phyloP scores from a whole-genome alignment of 2,888 invertebrate genomes.

The Steinernema hermaphroditum region DNA sequence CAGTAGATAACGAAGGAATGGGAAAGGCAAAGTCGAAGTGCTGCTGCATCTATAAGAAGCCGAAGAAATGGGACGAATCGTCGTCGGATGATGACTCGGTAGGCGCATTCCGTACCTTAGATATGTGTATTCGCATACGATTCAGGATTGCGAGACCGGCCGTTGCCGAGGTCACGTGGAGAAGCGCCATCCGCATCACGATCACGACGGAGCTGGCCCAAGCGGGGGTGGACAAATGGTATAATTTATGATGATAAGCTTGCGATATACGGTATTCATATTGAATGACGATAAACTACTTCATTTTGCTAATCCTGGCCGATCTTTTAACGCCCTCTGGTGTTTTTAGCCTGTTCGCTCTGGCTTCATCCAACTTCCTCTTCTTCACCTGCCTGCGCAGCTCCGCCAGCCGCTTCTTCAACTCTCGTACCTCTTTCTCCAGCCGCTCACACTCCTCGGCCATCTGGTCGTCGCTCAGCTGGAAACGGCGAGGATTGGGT shows the following conservation, averaged over 20 bases:
- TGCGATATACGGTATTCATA: neutral
- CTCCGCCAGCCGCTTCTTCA: neutral
- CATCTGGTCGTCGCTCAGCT: neutral
- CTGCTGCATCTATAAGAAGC: slow-evolving; percentile 64
- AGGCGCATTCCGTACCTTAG: slow-evolving; percentile 27
- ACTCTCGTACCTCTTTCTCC: neutral
- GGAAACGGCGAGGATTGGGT: neutral
- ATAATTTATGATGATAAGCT: neutral
- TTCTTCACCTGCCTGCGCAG: neutral
- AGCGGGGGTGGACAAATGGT: slow-evolving; percentile 20
- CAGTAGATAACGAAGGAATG: slow-evolving; percentile 61
- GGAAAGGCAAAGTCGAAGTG: slow-evolving; percentile 64
- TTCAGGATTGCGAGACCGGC: slow-evolving; percentile 63
- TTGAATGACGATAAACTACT: neutral
- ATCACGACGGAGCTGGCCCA: slow-evolving; percentile 32
- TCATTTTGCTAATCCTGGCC: neutral
- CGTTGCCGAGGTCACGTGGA: slow-evolving; percentile 65
- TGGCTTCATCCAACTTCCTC: neutral
- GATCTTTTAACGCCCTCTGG: neutral
- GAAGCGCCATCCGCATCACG: slow-evolving; percentile 40
- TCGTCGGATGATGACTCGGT: slow-evolving; percentile 50
- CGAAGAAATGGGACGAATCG: slow-evolving; percentile 59
- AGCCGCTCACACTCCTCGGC: neutral
- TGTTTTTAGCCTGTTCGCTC: neutral
- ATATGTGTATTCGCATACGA: slow-evolving; percentile 17